Conservation (phyloP, 1,140 invertebrate species). For the Drosophila tropicalis region DNA sequence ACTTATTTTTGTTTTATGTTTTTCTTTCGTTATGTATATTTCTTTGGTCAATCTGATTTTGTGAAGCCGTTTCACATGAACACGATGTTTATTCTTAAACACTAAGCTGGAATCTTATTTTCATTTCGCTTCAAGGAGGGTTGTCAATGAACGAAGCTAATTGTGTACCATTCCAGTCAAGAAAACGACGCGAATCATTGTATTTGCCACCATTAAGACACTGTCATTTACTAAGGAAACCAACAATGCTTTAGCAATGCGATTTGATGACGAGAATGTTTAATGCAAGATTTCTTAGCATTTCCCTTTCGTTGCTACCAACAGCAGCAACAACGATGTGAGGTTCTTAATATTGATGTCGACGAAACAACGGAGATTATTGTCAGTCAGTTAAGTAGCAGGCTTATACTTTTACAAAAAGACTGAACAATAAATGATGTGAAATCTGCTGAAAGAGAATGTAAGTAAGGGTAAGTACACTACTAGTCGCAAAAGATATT, state of each 20-base stretch:
- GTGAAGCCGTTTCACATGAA: too few species aligned
- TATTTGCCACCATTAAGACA: constrained; percentile 63
- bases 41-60: too few species aligned
- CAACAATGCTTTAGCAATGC: constrained; percentile 36
- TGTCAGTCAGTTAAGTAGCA: constrained; percentile 49
- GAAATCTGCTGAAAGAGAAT: constrained; percentile 58
- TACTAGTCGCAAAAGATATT: constrained; percentile 37
- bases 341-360: constrained; percentile 47
- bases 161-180: constrained; percentile 39
- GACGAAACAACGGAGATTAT: constrained; percentile 64
- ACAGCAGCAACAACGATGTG: constrained; percentile 41
- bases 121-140: too few species aligned
- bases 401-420: constrained; percentile 53
- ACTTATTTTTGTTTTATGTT: too few species aligned
- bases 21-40: too few species aligned
- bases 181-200: constrained; percentile 49
- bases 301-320: neutral
- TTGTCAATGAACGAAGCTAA: too few species aligned
- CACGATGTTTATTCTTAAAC: too few species aligned
- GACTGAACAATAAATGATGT: constrained; percentile 68
- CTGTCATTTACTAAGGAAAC: constrained; percentile 51
- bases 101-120: too few species aligned
- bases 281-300: neutral
- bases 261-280: constrained; percentile 8
- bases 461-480: constrained; percentile 9